phyloP scores from a whole-genome alignment of 2,797 vertebrate species.

The Phyllotis vaccarum region DNA sequence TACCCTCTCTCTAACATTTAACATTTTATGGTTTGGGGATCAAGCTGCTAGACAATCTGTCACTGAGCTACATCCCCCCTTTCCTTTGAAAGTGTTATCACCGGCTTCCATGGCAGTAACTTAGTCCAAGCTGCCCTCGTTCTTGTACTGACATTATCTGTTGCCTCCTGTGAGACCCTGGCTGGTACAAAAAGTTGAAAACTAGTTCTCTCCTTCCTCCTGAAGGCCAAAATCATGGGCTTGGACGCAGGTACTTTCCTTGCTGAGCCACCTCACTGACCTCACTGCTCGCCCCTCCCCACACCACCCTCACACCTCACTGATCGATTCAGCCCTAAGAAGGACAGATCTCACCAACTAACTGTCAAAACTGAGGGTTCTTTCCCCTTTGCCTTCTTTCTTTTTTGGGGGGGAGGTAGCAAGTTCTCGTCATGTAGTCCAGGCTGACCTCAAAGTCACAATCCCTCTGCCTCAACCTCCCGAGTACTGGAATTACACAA shows the following conservation, averaged over 20 bases:
- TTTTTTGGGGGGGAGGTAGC: background rate
- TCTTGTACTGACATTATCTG: conserved; percentile 9
- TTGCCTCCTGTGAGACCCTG: background rate
- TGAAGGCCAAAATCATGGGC: background rate
- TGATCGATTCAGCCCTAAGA: background rate
- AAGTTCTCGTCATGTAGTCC: background rate
- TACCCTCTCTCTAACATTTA: background rate
- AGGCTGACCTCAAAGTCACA: background rate
- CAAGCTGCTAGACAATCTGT: background rate
- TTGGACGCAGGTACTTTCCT: background rate
- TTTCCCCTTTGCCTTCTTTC: background rate
- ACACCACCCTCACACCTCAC: background rate
- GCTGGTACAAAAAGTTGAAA: background rate
- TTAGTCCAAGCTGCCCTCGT: background rate
- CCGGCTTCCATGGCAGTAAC: conserved; percentile 40
- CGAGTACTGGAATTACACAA: background rate
- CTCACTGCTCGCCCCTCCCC: too few species aligned
- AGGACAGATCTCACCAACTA: background rate
- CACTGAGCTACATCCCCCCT: background rate
- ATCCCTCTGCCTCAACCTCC: background rate
- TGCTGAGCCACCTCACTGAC: background rate
- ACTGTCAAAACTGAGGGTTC: background rate
- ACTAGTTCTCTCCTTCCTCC: background rate
- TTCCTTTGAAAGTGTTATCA: background rate
- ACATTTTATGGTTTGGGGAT: background rate